phyloP scores from a whole-genome alignment of 2,797 vertebrate species.

The Champsocephalus esox region DNA sequence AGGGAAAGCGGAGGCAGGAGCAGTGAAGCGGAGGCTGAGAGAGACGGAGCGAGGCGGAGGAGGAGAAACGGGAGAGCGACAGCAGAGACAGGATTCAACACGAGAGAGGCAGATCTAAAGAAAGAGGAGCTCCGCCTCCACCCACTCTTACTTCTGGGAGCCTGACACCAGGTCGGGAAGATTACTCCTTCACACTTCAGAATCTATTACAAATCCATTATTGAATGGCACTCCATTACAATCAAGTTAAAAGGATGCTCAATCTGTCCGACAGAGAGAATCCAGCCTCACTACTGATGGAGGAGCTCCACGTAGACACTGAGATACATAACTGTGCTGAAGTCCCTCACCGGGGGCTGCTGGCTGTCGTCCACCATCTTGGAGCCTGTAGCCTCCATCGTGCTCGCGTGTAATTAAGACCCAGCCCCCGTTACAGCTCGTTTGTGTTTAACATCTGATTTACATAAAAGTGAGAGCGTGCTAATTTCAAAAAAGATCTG shows the following conservation, averaged over 20 bases:
- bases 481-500: conserved; percentile 69
- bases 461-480: conserved; percentile 86
- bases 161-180: conserved; percentile 68
- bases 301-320: conserved; percentile 71
- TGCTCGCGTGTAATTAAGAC: conserved; percentile 74
- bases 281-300: conserved; percentile 80
- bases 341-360: conserved; percentile 44
- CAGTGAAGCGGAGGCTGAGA: conserved; percentile 32
- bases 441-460: conserved; percentile 78
- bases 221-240: conserved; percentile 78
- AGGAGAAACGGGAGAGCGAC: conserved; percentile 42
- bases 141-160: conserved; percentile 58
- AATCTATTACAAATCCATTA: conserved; percentile 85
- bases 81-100: conserved; percentile 42
- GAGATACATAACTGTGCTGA: conserved; percentile 75
- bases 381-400: conserved; percentile 65
- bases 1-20: conserved; percentile 30
- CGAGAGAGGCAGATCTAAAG: conserved; percentile 48
- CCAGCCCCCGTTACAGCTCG: conserved; percentile 73
- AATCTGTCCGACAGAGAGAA: conserved; percentile 78
- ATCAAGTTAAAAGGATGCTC: conserved; percentile 78
- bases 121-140: conserved; percentile 47
- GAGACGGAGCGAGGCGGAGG: conserved; percentile 17
- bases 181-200: conserved; percentile 77
- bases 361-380: conserved; percentile 57